Percentiles rank a stretch among this genome's conserved stretches.
These are phyloP conservation scores for Hetaerina titia DNA, from an alignment of 2,888 invertebrate species.

Conservation along the genomic window DNA sequence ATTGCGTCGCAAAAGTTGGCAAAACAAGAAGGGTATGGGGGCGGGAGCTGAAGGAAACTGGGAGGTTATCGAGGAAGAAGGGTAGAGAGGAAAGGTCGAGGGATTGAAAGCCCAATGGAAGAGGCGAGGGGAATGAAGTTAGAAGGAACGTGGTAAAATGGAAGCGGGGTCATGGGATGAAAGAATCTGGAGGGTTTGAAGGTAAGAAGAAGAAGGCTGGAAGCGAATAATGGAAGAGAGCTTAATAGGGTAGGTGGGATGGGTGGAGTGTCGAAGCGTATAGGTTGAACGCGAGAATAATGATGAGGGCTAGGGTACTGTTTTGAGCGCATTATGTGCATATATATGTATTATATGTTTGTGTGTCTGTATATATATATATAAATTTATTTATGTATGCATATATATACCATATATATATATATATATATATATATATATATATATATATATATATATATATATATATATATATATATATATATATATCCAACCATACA, in stretches of 20 bases:
- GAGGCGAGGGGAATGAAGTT: neutral
- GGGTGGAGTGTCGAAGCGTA: neutral
- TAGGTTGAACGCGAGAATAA: constrained; percentile 32
- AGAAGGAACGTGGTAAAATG: neutral
- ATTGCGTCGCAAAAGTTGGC: constrained; percentile 62
- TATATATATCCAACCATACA: neutral
- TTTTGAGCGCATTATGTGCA: neutral
- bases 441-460: too few relatives aligned
- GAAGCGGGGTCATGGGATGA: neutral
- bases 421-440: too few relatives aligned
- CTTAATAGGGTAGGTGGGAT: neutral
- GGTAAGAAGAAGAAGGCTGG: neutral
- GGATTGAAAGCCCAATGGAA: neutral
- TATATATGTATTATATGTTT: too few relatives aligned
- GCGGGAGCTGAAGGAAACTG: neutral
- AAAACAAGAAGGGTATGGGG: constrained; percentile 27
- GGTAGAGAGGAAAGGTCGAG: neutral
- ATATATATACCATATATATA: too few relatives aligned
- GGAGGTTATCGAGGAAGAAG: neutral
- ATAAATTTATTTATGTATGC: too few relatives aligned
- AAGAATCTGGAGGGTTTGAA: neutral
- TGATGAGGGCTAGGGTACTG: neutral
- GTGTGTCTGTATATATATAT: too few relatives aligned
- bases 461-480: too few relatives aligned
- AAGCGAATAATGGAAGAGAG: neutral